Evolutionary conservation across 2,113 vertebrate genomes (phyloP).

Genomic region (Pedionomus torquatus): DNA sequence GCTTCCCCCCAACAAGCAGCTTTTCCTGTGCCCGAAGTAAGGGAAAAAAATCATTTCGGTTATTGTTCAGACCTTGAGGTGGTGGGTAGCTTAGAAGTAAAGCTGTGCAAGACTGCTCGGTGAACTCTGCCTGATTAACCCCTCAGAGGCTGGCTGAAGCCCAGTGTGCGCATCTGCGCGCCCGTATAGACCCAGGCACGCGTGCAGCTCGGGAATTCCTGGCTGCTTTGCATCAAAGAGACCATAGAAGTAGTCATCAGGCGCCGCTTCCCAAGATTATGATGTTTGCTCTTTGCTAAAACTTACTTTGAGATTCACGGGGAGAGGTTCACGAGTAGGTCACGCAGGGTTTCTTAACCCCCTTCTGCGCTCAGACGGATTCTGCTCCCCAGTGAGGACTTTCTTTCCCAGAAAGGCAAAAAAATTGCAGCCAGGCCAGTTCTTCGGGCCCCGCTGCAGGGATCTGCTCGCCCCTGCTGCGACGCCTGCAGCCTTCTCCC

Average conservation of each 20-base stretch:
- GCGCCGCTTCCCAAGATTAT: neutral
- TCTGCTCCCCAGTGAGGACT: neutral
- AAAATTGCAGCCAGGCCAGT: neutral
- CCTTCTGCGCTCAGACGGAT: neutral
- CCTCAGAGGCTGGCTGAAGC: neutral
- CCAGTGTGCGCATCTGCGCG: neutral
- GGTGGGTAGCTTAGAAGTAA: neutral
- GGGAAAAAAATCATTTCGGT: neutral
- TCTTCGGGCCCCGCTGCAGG: neutral
- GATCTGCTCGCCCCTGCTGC: neutral
- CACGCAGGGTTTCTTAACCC: neutral
- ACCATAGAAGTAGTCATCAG: neutral
- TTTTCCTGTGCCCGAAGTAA: neutral
- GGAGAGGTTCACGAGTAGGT: constrained; percentile 12
- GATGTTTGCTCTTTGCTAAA: neutral
- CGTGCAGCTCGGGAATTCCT: neutral
- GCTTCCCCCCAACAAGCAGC: neutral
- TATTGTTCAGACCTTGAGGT: neutral
- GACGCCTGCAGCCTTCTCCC: neutral
- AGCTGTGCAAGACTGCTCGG: neutral
- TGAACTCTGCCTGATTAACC: neutral
- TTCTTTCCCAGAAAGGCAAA: neutral
- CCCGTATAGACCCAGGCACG: neutral
- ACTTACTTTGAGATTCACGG: neutral
- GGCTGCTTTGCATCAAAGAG: neutral